These are phyloP conservation scores for Catotricha subobsoleta DNA, from an alignment of 2,888 invertebrate genomes.

Conservation along the genomic window DNA sequence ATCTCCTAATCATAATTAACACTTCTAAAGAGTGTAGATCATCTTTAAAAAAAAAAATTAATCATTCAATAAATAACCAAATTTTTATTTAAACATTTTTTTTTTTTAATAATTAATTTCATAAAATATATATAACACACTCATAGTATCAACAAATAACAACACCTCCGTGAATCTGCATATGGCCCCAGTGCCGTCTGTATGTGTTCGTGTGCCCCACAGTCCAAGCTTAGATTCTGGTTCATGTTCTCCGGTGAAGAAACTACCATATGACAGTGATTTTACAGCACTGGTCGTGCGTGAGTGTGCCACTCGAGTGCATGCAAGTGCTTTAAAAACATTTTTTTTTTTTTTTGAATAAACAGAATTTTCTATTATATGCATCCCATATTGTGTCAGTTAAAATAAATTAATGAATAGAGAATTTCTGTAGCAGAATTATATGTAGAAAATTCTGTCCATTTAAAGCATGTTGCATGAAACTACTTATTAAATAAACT, in stretches of 20 bases:
- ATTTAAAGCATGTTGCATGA: no score
- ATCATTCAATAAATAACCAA: no score
- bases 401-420: no score
- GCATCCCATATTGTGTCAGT: not conserved
- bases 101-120: constrained; percentile 1
- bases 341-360: no score
- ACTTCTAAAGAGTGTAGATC: no score
- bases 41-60: no score
- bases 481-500: no score
- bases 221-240: constrained; percentile 27
- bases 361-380: not conserved
- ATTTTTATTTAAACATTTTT: no score
- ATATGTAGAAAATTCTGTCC: no score
- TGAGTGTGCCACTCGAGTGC: constrained; percentile 23
- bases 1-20: no score
- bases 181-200: constrained; percentile 29
- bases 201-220: constrained; percentile 31
- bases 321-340: constrained; percentile 5
- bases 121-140: constrained; percentile 7
- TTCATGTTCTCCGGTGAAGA: constrained; percentile 28
- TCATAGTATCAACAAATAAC: constrained; percentile 16
- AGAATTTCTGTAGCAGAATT: no score
- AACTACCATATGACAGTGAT: constrained; percentile 29
- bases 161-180: constrained; percentile 19
- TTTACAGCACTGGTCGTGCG: constrained; percentile 32